phyloP scores from a whole-genome alignment of 35 echinoderm and acorn worm genomes.

The Ophiothrix spiculata region DNA sequence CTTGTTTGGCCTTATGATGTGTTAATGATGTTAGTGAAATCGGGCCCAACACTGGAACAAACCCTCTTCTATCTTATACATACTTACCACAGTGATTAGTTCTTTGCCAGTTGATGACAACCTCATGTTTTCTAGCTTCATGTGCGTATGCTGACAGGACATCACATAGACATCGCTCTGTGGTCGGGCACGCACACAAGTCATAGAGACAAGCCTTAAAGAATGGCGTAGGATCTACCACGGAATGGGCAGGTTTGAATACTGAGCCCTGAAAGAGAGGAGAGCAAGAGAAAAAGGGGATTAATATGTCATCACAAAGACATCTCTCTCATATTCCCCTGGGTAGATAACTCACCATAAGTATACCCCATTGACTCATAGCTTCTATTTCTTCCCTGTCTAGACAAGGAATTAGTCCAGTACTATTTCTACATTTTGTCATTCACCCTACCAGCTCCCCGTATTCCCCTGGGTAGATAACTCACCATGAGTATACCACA shows the following conservation, averaged over 20 bases:
- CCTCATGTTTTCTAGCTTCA: slow-evolving; percentile 84
- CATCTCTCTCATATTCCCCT: no score
- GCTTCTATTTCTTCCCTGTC: no score
- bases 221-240: slow-evolving; percentile 66
- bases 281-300: no score
- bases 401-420: no score
- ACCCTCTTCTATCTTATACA: not conserved
- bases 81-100: slow-evolving; percentile 86
- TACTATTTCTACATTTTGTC: no score
- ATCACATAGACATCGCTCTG: slow-evolving; percentile 83
- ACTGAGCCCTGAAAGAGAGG: slow-evolving; percentile 72
- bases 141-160: slow-evolving; percentile 80
- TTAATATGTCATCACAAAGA: no score
- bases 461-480: no score
- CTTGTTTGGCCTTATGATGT: not conserved
- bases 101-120: slow-evolving; percentile 86
- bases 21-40: no score
- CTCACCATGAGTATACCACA: no score
- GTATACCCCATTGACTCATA: no score
- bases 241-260: slow-evolving; percentile 71
- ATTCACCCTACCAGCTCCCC: no score
- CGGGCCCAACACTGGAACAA: not conserved
- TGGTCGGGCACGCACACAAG: slow-evolving; percentile 80
- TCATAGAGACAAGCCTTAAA: slow-evolving; percentile 94
- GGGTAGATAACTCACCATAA: no score